Evolutionary conservation across 2,888 invertebrate genomes (phyloP).

Genomic region (Melipona bicolor): DNA sequence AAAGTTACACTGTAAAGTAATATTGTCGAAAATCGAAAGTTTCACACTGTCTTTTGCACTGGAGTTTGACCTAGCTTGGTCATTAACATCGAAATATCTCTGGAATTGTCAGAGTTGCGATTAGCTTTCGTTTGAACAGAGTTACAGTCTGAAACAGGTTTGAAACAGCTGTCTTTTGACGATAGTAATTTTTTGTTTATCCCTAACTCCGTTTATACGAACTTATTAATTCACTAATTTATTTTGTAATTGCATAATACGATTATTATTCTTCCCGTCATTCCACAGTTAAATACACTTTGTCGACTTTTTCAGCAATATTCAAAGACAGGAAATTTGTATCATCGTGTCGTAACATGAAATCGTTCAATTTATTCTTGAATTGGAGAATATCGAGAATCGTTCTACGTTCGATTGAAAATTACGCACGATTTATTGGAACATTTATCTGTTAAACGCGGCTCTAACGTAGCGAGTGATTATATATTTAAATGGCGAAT

Average conservation of each 20-base stretch:
- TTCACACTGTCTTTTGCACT: neutral
- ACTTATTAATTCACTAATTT: too few relatives aligned
- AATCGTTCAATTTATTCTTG: neutral
- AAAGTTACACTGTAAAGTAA: too few relatives aligned
- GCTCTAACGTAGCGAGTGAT: neutral
- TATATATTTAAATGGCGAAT: neutral
- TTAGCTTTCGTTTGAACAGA: neutral
- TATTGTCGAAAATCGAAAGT: neutral
- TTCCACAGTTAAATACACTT: too few relatives aligned
- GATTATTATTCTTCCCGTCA: too few relatives aligned
- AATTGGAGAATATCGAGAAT: neutral
- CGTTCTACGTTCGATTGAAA: neutral
- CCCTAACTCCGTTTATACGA: too few relatives aligned
- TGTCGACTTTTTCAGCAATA: neutral
- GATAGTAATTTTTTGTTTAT: neutral
- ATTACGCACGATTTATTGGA: neutral
- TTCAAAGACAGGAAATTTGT: neutral
- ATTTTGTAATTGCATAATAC: too few relatives aligned
- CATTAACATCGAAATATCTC: constrained; percentile 1
- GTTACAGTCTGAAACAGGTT: neutral
- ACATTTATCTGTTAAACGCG: neutral
- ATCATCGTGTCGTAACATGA: neutral
- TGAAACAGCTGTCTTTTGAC: neutral
- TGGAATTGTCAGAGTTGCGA: neutral
- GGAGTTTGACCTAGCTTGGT: too few relatives aligned